These are phyloP conservation scores for Microtus ochrogaster DNA, from an alignment of 2,113 vertebrate genomes.

Conservation along the genomic window DNA sequence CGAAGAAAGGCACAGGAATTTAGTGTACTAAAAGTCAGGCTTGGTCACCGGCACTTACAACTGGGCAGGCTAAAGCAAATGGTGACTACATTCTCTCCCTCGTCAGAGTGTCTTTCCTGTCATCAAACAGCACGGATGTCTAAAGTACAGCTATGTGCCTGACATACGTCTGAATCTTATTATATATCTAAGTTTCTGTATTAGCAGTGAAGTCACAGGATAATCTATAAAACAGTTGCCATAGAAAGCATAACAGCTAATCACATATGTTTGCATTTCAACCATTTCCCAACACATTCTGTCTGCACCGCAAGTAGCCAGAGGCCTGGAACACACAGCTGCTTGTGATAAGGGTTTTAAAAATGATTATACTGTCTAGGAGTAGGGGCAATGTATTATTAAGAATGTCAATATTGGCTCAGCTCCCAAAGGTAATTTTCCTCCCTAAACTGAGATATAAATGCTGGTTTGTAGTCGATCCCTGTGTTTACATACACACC, in stretches of 20 bases:
- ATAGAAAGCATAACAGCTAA: neutral
- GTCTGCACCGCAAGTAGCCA: neutral
- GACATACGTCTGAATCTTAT: neutral
- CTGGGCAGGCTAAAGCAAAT: neutral
- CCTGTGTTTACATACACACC: neutral
- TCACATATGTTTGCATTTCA: neutral
- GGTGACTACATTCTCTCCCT: neutral
- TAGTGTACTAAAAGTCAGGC: neutral
- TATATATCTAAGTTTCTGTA: neutral
- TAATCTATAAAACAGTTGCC: neutral
- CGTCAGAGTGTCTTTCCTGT: fast-evolving
- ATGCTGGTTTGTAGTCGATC: conserved; percentile 8
- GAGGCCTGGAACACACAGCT: neutral
- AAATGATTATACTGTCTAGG: neutral
- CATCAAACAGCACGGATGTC: neutral
- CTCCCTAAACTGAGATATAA: conserved; percentile 35
- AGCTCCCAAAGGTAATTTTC: conserved; percentile 61
- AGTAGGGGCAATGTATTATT: conserved; percentile 52
- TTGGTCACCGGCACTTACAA: neutral
- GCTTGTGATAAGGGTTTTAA: neutral
- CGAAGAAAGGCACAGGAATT: neutral
- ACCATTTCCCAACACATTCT: neutral
- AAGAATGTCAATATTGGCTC: conserved; percentile 63
- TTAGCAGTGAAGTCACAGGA: neutral
- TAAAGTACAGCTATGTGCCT: neutral